Percentiles rank a stretch among this genome's conserved stretches.
These are phyloP conservation scores for Plectus sambesii DNA, from an alignment of 1,140 invertebrate genomes.

Conservation along the genomic window DNA sequence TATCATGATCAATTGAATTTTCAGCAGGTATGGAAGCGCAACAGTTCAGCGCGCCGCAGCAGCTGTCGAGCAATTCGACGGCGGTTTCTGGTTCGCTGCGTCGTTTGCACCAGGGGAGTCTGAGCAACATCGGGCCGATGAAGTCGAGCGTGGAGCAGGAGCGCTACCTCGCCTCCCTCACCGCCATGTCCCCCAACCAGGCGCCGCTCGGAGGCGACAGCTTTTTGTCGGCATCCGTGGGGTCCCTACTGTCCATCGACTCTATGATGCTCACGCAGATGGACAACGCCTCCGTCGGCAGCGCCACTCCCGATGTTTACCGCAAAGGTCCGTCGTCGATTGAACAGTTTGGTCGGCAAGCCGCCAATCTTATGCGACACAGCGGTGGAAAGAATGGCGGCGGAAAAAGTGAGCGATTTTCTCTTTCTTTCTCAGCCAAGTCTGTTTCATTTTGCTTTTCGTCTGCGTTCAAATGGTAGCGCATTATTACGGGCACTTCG, in stretches of 20 bases:
- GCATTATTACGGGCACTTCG: neutral
- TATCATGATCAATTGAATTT: too few relatives aligned
- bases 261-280: conserved; percentile 63
- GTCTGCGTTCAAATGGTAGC: neutral
- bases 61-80: too few relatives aligned
- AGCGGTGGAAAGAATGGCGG: conserved; percentile 40
- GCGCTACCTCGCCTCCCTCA: neutral
- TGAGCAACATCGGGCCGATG: too few relatives aligned
- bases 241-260: conserved; percentile 72
- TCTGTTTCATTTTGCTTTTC: conserved; percentile 8
- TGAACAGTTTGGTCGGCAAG: conserved; percentile 58
- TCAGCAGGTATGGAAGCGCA: too few relatives aligned
- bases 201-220: conserved; percentile 3
- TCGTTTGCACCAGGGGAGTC: too few relatives aligned
- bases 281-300: conserved; percentile 47
- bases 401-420: conserved; percentile 3
- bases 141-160: neutral
- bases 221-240: conserved; percentile 53
- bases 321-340: conserved; percentile 45
- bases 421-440: too few relatives aligned
- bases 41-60: too few relatives aligned
- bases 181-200: neutral
- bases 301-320: conserved; percentile 45
- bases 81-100: too few relatives aligned
- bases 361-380: conserved; percentile 61